phyloP scores from a whole-genome alignment of 2,888 invertebrate species.

The Rhagonycha lutea region DNA sequence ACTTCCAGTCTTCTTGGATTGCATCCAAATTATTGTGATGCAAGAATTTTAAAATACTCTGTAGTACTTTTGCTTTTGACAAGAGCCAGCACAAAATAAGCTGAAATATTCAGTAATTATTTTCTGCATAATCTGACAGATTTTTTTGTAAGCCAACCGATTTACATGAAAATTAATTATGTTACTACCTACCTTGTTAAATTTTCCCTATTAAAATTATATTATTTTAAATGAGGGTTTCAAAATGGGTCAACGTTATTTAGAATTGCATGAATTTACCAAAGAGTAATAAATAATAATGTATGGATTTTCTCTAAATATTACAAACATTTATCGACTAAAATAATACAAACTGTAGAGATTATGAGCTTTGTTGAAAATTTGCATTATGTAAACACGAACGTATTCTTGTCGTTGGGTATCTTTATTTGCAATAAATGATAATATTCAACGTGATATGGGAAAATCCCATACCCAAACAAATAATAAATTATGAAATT shows the following conservation, averaged over 20 bases:
- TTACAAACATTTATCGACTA: neutral
- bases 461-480: neutral
- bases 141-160: neutral
- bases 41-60: neutral
- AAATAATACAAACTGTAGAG: neutral
- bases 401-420: neutral
- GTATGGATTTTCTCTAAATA: conserved; percentile 1
- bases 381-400: neutral
- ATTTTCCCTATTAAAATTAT: neutral
- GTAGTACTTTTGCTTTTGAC: neutral
- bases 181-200: neutral
- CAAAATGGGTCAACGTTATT: neutral
- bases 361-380: conserved; percentile 3
- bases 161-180: neutral
- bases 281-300: neutral
- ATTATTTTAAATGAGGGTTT: neutral
- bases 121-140: neutral
- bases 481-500: neutral
- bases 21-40: neutral
- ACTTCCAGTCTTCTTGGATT: neutral
- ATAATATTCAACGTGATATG: neutral
- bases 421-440: neutral
- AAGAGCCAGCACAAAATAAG: neutral
- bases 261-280: neutral
- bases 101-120: neutral